Evolutionary conservation across 2,888 invertebrate genomes (phyloP).

Genomic region (Clivina fossor): DNA sequence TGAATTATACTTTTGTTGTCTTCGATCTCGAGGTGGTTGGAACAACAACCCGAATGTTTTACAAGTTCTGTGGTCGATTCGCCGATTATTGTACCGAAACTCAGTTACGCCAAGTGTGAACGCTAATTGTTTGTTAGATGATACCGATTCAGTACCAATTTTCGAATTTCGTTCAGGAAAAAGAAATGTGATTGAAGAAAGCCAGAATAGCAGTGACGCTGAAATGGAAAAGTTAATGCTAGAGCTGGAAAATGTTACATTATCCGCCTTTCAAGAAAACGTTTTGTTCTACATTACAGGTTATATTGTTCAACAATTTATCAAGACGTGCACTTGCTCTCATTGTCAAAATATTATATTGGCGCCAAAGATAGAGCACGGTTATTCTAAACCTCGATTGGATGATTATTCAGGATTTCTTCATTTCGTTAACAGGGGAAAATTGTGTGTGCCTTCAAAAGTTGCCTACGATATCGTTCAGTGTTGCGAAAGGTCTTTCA

Average conservation of each 20-base stretch:
- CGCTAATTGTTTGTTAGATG: not conserved
- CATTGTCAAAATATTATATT: not conserved
- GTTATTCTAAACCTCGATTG: not conserved
- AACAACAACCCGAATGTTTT: slow-evolving; percentile 10
- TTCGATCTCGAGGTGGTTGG: slow-evolving; percentile 13
- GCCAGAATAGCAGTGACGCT: no score
- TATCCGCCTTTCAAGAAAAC: not conserved
- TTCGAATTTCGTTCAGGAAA: slow-evolving; percentile 4
- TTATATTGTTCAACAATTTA: not conserved
- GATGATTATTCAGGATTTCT: not conserved
- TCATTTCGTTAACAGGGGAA: not conserved
- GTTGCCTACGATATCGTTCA: not conserved
- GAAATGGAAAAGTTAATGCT: not conserved
- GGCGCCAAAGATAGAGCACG: not conserved
- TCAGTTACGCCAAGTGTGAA: slow-evolving; percentile 1
- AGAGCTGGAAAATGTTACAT: not conserved
- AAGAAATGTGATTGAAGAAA: not conserved
- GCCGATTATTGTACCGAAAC: not conserved
- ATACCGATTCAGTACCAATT: not conserved
- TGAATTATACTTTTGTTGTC: not conserved
- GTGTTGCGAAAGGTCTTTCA: slow-evolving; percentile 2
- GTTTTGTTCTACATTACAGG: slow-evolving; percentile 1
- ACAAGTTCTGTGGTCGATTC: slow-evolving; percentile 3
- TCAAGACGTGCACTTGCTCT: not conserved
- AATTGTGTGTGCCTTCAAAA: slow-evolving; percentile 6